Percentiles rank a stretch among this genome's conserved stretches.
Conservation (phyloP, 2,113 vertebrate genomes). For the Passer montanus region DNA sequence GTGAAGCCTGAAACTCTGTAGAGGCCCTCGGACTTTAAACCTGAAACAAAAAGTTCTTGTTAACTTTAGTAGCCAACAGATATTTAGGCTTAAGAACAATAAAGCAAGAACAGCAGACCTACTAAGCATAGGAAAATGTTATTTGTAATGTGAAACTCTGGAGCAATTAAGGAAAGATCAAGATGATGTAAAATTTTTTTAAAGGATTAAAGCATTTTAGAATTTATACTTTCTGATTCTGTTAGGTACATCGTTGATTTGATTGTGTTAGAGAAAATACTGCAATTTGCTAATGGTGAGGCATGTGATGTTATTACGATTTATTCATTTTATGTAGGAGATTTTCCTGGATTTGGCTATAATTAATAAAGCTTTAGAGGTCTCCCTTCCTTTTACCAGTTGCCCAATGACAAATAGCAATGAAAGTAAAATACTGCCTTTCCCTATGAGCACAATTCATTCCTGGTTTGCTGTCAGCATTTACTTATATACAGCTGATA, state of each 20-base stretch:
- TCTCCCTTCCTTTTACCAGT: neutral
- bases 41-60: slow-evolving; percentile 68
- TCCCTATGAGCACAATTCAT: neutral
- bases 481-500: neutral
- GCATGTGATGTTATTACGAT: neutral
- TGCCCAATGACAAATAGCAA: neutral
- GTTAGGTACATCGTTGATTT: neutral
- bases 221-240: neutral
- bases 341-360: slow-evolving; percentile 35
- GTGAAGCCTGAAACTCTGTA: slow-evolving; percentile 97
- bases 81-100: neutral
- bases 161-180: neutral
- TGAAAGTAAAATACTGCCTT: neutral
- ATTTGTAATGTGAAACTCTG: neutral
- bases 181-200: neutral
- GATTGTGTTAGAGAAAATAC: neutral
- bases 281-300: slow-evolving; percentile 23
- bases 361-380: slow-evolving; percentile 44
- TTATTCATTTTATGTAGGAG: neutral
- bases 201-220: neutral
- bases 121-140: neutral
- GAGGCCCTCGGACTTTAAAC: slow-evolving; percentile 93
- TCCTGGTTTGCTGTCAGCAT: neutral
- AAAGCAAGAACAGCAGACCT: neutral
- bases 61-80: neutral